Conservation (phyloP, 35 echinoderm and acorn worm species). For the Acanthaster planci region DNA sequence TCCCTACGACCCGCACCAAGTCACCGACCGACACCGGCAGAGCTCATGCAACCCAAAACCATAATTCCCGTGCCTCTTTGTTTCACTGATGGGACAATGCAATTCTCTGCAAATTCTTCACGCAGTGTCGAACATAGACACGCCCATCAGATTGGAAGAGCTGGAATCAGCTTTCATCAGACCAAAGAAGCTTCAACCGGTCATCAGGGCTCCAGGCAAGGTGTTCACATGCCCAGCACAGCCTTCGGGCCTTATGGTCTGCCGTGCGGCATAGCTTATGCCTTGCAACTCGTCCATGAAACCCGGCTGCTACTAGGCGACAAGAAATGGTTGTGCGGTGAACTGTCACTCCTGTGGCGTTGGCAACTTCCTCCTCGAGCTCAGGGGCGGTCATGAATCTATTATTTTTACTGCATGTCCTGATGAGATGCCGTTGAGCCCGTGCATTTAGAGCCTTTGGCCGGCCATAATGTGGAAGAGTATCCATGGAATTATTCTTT, state of each 20-base stretch:
- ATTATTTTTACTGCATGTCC: neutral
- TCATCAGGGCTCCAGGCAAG: neutral
- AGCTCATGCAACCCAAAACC: neutral
- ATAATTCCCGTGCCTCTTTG: neutral
- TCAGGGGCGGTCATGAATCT: neutral
- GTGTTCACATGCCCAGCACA: neutral
- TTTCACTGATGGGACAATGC: neutral
- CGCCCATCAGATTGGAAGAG: neutral
- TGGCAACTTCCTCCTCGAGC: neutral
- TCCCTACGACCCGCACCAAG: too few relatives aligned
- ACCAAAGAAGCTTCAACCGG: neutral
- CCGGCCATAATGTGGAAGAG: neutral
- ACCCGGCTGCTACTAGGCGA: too few relatives aligned
- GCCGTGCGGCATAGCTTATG: neutral
- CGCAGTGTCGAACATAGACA: neutral
- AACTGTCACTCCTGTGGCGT: neutral
- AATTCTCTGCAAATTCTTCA: neutral
- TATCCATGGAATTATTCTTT: too few relatives aligned
- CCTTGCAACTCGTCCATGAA: neutral
- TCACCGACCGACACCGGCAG: too few relatives aligned
- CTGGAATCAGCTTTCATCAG: neutral
- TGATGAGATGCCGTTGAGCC: neutral
- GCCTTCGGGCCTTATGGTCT: neutral
- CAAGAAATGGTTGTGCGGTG: neutral
- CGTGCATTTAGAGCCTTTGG: neutral